Evolutionary conservation across 1,140 invertebrate species (phyloP).

Genomic region (Heliconius hermathena): DNA sequence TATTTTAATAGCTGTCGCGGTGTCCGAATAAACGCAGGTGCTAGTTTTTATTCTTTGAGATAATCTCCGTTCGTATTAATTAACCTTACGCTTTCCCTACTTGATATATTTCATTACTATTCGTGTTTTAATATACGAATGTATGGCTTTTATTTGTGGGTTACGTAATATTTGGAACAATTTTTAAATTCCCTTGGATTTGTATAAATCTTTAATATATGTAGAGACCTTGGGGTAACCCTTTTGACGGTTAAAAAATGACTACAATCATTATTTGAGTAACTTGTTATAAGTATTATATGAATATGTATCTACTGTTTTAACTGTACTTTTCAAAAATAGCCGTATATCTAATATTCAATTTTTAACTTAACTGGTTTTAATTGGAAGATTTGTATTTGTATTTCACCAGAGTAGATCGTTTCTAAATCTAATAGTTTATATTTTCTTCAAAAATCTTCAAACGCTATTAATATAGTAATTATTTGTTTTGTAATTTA

Average conservation of each 20-base stretch:
- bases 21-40: conserved; percentile 17
- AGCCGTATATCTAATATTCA: background rate
- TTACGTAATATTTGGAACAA: background rate
- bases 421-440: background rate
- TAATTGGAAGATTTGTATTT: conserved; percentile 10
- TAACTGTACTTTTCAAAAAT: background rate
- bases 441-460: no score
- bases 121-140: background rate
- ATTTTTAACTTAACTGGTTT: no score
- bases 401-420: conserved; percentile 20
- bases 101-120: background rate
- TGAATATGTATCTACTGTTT: background rate
- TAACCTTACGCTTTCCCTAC: conserved; percentile 1
- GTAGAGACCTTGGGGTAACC: background rate
- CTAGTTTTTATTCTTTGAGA: conserved; percentile 13
- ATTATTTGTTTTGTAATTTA: background rate
- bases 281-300: background rate
- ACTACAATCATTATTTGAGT: background rate
- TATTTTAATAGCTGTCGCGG: conserved; percentile 22
- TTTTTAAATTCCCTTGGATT: background rate
- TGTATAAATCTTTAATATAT: conserved; percentile 6
- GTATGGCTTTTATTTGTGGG: background rate
- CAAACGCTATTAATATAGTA: background rate
- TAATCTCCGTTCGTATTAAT: conserved; percentile 8
- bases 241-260: background rate